Conservation (phyloP, 2,888 invertebrate genomes). For the Microctonus hyperodae region DNA sequence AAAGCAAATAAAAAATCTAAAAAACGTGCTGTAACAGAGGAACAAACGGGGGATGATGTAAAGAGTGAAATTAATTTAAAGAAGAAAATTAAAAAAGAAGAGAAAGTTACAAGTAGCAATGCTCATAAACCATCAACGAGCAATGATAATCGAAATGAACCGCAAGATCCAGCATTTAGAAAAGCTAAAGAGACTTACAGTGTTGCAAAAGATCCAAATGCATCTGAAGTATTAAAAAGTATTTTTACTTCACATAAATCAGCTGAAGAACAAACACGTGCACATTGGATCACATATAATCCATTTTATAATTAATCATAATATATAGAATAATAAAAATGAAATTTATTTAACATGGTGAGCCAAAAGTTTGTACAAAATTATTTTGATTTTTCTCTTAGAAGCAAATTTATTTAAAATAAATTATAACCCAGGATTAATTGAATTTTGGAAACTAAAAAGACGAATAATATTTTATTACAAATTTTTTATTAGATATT, state of each 20-base stretch:
- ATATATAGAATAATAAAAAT: not conserved
- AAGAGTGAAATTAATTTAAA: constrained; percentile 37
- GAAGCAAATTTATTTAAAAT: not conserved
- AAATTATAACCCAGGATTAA: not conserved
- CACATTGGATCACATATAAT: constrained; percentile 98
- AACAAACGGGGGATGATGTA: constrained; percentile 35
- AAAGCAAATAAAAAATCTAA: constrained; percentile 69
- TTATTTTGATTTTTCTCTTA: no score
- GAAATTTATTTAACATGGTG: constrained; percentile 3
- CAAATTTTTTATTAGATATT: not conserved
- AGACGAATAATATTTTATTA: no score
- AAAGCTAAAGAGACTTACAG: constrained; percentile 83
- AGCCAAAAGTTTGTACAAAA: no score
- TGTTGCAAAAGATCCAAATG: constrained; percentile 89
- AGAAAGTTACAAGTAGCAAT: constrained; percentile 55
- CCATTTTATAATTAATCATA: constrained; percentile 77
- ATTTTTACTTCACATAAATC: constrained; percentile 90
- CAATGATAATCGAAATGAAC: constrained; percentile 46
- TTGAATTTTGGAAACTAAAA: constrained; percentile 1
- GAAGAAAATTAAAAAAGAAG: constrained; percentile 60
- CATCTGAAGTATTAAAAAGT: constrained; percentile 91
- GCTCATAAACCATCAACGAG: constrained; percentile 50
- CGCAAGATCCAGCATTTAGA: constrained; percentile 74
- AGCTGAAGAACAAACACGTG: constrained; percentile 85
- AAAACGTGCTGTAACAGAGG: constrained; percentile 68